phyloP scores from a whole-genome alignment of 2,113 vertebrate genomes.

The Brachyhypopomus gauderio region DNA sequence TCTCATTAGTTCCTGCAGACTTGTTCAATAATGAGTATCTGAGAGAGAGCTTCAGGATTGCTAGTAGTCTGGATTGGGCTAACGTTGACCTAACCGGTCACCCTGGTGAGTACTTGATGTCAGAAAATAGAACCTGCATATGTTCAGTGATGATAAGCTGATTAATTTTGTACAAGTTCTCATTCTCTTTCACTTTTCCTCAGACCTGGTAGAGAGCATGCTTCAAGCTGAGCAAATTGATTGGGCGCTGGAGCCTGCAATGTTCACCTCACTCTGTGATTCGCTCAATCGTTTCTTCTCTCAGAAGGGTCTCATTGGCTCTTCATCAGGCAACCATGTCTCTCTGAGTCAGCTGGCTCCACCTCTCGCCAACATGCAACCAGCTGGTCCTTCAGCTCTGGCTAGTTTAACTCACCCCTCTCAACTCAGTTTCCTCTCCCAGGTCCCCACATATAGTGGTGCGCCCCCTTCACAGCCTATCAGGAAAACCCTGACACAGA shows the following conservation, averaged over 20 bases:
- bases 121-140: too few relatives aligned
- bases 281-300: slow-evolving; percentile 80
- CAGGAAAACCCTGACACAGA: slow-evolving; percentile 57
- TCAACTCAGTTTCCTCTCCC: slow-evolving; percentile 64
- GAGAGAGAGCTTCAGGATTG: slow-evolving; percentile 96
- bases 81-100: slow-evolving; percentile 92
- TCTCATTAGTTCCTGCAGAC: slow-evolving; percentile 83
- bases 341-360: slow-evolving; percentile 53
- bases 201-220: slow-evolving; percentile 80
- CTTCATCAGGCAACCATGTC: slow-evolving; percentile 59
- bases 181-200: slow-evolving; percentile 1
- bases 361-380: slow-evolving; percentile 48
- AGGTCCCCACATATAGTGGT: slow-evolving; percentile 52
- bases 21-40: slow-evolving; percentile 92
- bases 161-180: too few relatives aligned
- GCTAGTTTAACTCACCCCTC: slow-evolving; percentile 72
- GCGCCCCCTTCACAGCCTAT: slow-evolving; percentile 50
- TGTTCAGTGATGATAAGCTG: too few relatives aligned
- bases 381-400: slow-evolving; percentile 59
- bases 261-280: slow-evolving; percentile 80
- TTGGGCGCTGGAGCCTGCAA: slow-evolving; percentile 73
- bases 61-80: slow-evolving; percentile 92
- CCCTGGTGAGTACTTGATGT: slow-evolving; percentile 80
- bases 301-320: slow-evolving; percentile 75
- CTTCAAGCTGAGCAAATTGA: slow-evolving; percentile 78